Conservation (phyloP, 2,113 vertebrate species). For the Gambusia holbrooki region DNA sequence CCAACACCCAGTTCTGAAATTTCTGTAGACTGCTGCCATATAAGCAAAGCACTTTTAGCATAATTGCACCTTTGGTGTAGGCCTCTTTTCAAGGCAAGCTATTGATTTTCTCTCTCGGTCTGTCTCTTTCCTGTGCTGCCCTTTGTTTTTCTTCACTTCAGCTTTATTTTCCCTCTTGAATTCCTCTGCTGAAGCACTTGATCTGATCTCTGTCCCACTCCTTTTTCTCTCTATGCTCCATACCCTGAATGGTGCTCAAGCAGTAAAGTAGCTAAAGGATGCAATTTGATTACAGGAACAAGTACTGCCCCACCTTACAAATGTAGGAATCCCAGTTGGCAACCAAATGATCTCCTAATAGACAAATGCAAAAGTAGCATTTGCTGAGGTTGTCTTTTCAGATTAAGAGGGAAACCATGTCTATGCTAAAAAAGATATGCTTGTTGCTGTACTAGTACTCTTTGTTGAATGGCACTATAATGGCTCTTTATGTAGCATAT, state of each 20-base stretch:
- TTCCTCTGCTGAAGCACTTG: constrained; percentile 57
- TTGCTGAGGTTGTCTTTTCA: neutral
- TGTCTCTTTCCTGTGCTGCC: constrained; percentile 48
- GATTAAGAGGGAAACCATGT: neutral
- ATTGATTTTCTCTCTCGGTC: constrained; percentile 76
- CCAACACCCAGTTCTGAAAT: constrained; percentile 58
- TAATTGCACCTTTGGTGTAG: constrained; percentile 80
- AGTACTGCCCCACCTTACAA: constrained; percentile 68
- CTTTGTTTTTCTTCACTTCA: constrained; percentile 69
- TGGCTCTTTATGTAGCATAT: no score
- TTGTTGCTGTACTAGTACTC: no score
- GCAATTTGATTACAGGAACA: constrained; percentile 62
- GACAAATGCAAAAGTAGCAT: constrained; percentile 21
- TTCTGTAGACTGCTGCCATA: constrained; percentile 47
- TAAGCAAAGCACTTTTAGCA: constrained; percentile 79
- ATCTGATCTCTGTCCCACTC: constrained; percentile 24
- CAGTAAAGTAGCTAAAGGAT: constrained; percentile 67
- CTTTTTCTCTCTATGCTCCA: constrained; percentile 23
- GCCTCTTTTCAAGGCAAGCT: constrained; percentile 70
- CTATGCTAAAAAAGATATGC: neutral
- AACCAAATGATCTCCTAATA: constrained; percentile 32
- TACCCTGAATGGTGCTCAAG: constrained; percentile 56
- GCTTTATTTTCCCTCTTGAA: constrained; percentile 70
- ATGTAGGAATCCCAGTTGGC: constrained; percentile 27
- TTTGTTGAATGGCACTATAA: no score